Conservation (phyloP, 2,888 invertebrate species). For the Archips crataeganus region DNA sequence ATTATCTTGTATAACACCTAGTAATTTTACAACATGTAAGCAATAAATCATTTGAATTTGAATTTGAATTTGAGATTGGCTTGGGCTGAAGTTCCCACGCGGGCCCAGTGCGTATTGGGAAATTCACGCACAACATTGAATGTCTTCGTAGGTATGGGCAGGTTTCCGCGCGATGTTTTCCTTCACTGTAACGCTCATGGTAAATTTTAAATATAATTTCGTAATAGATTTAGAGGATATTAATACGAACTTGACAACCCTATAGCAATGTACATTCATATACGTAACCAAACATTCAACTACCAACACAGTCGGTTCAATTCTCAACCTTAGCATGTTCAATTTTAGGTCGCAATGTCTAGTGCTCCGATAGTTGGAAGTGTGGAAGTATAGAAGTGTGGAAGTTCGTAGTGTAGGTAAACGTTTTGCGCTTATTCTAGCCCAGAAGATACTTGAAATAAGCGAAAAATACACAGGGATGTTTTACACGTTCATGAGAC, state of each 20-base stretch:
- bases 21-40: too few species aligned
- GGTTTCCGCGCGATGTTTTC: too few species aligned
- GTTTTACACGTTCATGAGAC: background rate
- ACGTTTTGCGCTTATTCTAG: constrained; percentile 27
- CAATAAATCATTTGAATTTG: too few species aligned
- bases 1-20: too few species aligned
- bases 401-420: constrained; percentile 17
- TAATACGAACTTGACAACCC: background rate
- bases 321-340: background rate
- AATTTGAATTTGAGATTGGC: too few species aligned
- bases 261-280: background rate
- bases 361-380: constrained; percentile 29
- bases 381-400: background rate
- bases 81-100: too few species aligned
- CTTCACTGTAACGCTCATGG: too few species aligned
- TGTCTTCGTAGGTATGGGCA: too few species aligned
- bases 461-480: constrained; percentile 11
- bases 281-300: background rate
- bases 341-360: background rate
- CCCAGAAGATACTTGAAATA: constrained; percentile 24
- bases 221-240: too few species aligned
- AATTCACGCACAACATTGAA: too few species aligned
- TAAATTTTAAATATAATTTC: too few species aligned
- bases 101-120: too few species aligned
- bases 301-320: background rate